Base-by-base conservation (phyloP, 2,888 invertebrate species). In the Monoplex corrugatus region DNA sequence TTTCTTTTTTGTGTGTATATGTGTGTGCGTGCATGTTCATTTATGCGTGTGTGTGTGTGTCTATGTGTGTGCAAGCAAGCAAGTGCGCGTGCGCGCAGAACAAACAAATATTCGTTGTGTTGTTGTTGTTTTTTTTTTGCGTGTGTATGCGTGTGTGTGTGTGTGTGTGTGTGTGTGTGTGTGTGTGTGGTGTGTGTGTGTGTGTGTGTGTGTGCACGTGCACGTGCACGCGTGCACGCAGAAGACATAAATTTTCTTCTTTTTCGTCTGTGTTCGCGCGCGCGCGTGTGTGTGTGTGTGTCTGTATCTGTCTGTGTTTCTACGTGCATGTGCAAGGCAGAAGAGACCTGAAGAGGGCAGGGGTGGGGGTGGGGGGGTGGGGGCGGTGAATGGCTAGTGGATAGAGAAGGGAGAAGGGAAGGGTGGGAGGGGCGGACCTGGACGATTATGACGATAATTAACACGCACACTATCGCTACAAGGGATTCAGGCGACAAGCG, bases 401-500 rank as follows among this genome's bases (percentile, higher is more conserved):
- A 38, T 10, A 19, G 35, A 38, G 43, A 43, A 28, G 5, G 28
- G 84, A 8, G 19, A 2, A 50, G 32, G 19, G 83, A 6, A 35
- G 50, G 45, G 83, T 80, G 80, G 45, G 78, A 45, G 50, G 45
- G 83, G 83, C 35, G 86, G 86, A 86, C 38, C 86, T n/a, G 28
- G 43, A 68, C 86, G 86, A 86, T 86, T 86, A 86, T 63, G 86
- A 86, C 86, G 40, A 86, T 86, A 86, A 86, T 86, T 86, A 86
- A 86, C 38, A 68, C 86, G 63, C 86, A 86, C 86, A 43, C 63
- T 68, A 68, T 84, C 50, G 50, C 84, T 57, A 28, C 84, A 57
- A 45, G 84, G 84, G 23, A n/a, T 2, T 23, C 2, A 1, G 3
- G 28, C 5, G 16, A 57, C 75, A 35, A 6, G 38, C 57, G 85